Percentiles rank a stretch among this genome's conserved stretches.
Conservation (phyloP, 92 coral and sea anemone genomes). For the Zoanthus sociatus region DNA sequence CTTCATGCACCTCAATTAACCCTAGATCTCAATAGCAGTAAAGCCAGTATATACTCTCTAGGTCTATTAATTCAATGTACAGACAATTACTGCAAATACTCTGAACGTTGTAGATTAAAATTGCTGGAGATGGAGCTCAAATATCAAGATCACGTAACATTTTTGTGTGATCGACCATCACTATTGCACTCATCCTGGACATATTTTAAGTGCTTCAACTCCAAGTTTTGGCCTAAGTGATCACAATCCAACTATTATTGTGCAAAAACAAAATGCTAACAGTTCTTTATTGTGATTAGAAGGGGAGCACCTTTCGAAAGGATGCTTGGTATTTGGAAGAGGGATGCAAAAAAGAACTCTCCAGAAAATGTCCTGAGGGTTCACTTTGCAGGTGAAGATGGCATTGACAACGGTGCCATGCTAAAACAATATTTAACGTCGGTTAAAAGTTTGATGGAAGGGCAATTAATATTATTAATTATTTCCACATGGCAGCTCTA, state of each 20-base stretch:
- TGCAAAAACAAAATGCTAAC: neutral
- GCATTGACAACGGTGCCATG: conserved; percentile 45
- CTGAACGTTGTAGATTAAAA: too few relatives aligned
- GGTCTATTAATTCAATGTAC: too few relatives aligned
- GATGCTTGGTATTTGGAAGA: conserved; percentile 13
- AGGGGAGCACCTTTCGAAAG: neutral
- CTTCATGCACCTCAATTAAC: too few relatives aligned
- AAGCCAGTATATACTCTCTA: too few relatives aligned
- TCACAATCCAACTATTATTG: conserved; percentile 39
- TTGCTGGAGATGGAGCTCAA: too few relatives aligned
- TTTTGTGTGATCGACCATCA: conserved; percentile 47
- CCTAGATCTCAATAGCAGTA: too few relatives aligned
- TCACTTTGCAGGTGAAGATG: conserved; percentile 44
- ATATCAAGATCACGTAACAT: too few relatives aligned
- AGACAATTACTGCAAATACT: too few relatives aligned
- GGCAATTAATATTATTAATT: neutral
- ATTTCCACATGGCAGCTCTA: conserved; percentile 38
- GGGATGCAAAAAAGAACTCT: conserved; percentile 14
- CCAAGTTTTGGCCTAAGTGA: conserved; percentile 32
- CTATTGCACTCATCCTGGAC: conserved; percentile 47
- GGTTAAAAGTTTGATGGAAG: conserved; percentile 9
- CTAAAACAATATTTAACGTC: conserved; percentile 28
- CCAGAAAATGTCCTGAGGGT: neutral
- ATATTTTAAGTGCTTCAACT: conserved; percentile 30
- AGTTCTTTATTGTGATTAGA: neutral